Evolutionary conservation across 2,888 invertebrate genomes (phyloP), one percentile per base, ranked within the genome.

Genomic region (Chrysotoxum bicinctum): DNA sequence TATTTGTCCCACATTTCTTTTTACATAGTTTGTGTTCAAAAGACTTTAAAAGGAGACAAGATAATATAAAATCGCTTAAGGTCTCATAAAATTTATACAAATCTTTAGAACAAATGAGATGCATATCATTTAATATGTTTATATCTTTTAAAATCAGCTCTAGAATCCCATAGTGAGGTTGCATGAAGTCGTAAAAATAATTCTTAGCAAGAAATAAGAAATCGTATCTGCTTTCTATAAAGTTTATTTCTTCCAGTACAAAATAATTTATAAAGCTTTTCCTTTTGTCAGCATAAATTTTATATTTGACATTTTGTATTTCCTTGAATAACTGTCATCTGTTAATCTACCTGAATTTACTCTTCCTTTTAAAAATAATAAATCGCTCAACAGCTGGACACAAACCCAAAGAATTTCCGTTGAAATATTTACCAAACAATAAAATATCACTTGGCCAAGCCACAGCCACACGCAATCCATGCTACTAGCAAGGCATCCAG

Each of bases 401-500:
- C n/a, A 78, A 19, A 72, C n/a, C 37, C 19, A 54, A 43, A 72
- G 26, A 40, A 77, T 14, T 68, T 56, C 54, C 62, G 48, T 21
- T 68, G 48, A 83, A 74, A 73, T 69, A 83, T 73, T 74, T 56
- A 73, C 66, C 72, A 16, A 76, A 58, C 23, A 76, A 82, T 73
- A 76, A 76, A 73, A 77, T 62, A 76, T 60, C 60, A 76, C 62
- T 45, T 48, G 37, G 37, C 23, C 16, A 62, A 7, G 5, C 40
- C 60, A 23, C 16, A 26, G 10, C 58, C 66, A 60, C 52, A 73
- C 77, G 78, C 50, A 40, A 43, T 35, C 3, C 16, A 19, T 30
- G 16, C 26, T 43, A 26, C 9, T 26, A 14, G n/a, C n/a, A n/a
- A 5, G 12, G 21, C 35, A 56, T 56, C 40, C 52, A 56, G 10